Conservation (phyloP, 2,888 invertebrate species). For the Chymomyza procnemis region DNA sequence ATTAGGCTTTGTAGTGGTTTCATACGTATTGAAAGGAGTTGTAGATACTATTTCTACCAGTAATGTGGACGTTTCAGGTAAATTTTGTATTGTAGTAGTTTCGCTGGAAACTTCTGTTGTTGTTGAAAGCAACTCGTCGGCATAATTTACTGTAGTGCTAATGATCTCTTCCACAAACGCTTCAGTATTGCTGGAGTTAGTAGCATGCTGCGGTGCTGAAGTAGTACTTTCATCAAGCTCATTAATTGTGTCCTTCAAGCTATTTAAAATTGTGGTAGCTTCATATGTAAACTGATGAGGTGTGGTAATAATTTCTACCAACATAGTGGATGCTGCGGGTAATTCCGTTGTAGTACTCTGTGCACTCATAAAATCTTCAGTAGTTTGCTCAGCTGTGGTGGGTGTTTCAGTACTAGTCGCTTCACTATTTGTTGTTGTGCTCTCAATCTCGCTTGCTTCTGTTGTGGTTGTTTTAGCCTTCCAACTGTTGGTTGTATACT, state of each 20-base stretch:
- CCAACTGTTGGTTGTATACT: neutral
- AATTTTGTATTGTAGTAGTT: slow-evolving; percentile 7
- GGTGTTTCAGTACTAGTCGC: no score
- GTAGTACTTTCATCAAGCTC: neutral
- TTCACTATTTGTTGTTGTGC: neutral
- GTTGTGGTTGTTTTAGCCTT: neutral
- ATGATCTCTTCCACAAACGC: neutral
- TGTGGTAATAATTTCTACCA: slow-evolving; percentile 44
- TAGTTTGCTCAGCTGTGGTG: no score
- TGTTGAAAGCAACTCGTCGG: neutral
- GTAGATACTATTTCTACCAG: neutral
- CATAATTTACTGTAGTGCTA: neutral
- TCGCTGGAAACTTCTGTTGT: neutral
- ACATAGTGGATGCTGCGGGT: slow-evolving; percentile 16
- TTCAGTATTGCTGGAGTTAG: neutral
- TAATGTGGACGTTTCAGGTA: neutral
- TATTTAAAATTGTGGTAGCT: slow-evolving; percentile 17
- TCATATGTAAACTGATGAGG: slow-evolving; percentile 26
- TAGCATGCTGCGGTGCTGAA: neutral
- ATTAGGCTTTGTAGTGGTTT: neutral
- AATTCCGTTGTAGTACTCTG: slow-evolving; percentile 27
- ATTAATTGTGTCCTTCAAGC: neutral
- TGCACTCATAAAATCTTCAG: neutral
- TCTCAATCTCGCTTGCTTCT: neutral
- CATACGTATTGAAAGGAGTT: neutral